Percentiles rank a stretch among this genome's conserved stretches.
Conservation (phyloP, 35 echinoderm and acorn worm species). For the Eucidaris tribuloides region DNA sequence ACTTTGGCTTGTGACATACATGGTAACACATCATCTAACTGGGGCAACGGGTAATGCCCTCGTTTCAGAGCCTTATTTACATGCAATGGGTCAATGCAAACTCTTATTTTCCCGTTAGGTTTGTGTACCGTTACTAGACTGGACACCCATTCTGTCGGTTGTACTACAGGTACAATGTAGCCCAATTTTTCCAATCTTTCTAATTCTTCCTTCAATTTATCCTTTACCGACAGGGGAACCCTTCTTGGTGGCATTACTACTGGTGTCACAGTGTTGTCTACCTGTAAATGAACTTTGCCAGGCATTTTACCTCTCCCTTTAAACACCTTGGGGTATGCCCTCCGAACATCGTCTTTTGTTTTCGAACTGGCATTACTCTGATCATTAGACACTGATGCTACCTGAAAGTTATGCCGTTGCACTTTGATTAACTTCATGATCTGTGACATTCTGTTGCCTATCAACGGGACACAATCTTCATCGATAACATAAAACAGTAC, state of each 20-base stretch:
- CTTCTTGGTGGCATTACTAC: conserved; percentile 32
- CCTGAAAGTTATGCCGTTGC: too few relatives aligned
- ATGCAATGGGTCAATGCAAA: conserved; percentile 47
- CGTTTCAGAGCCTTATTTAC: conserved; percentile 47
- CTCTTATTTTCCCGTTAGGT: too few relatives aligned
- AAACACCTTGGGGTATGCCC: conserved; percentile 22
- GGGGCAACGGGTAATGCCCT: conserved; percentile 32
- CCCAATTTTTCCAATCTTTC: conserved; percentile 9
- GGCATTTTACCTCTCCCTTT: conserved; percentile 7
- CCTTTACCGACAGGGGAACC: conserved; percentile 16
- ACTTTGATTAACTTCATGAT: background rate
- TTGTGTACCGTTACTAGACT: too few relatives aligned
- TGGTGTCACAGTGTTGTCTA: conserved; percentile 27
- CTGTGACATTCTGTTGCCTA: too few relatives aligned
- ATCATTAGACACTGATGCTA: too few relatives aligned
- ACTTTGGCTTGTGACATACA: conserved; percentile 34
- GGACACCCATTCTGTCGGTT: too few relatives aligned
- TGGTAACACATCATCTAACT: conserved; percentile 55
- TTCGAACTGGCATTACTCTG: background rate
- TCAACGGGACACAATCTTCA: too few relatives aligned
- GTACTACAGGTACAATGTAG: background rate
- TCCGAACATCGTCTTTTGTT: conserved; percentile 9
- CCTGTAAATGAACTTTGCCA: conserved; percentile 32
- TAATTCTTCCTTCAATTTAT: conserved; percentile 26
- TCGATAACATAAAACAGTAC: too few relatives aligned